Conservation (phyloP, 2,113 vertebrate genomes). For the Phoenicopterus ruber region DNA sequence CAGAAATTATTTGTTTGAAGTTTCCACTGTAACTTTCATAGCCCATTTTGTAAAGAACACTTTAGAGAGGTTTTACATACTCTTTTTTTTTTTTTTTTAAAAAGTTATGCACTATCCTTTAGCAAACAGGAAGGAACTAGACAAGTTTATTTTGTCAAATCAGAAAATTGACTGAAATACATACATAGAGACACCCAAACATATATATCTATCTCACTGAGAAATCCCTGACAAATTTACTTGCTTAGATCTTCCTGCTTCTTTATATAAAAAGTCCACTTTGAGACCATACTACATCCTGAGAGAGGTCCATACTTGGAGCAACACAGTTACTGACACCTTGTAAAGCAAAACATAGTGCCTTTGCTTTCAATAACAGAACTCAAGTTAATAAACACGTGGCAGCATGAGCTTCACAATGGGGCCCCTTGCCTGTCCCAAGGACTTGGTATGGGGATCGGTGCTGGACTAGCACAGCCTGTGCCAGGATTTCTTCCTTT, state of each 20-base stretch:
- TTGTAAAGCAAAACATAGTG: background rate
- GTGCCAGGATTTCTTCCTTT: background rate
- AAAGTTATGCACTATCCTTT: background rate
- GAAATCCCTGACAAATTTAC: background rate
- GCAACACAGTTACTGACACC: background rate
- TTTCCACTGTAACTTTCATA: background rate
- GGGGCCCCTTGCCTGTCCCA: rapidly evolving
- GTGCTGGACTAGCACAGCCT: background rate
- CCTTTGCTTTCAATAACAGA: background rate
- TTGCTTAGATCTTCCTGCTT: background rate
- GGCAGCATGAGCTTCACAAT: background rate
- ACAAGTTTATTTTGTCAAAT: background rate
- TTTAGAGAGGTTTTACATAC: background rate
- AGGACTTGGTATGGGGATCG: background rate
- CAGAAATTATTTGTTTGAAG: background rate
- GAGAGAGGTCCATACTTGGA: background rate
- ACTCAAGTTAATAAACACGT: background rate
- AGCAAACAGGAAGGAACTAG: background rate
- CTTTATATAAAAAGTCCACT: background rate
- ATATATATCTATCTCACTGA: background rate
- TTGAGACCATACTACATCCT: background rate
- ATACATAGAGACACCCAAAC: rapidly evolving
- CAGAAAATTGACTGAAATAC: background rate
- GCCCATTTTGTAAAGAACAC: background rate
- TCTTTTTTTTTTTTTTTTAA: background rate